phyloP scores from a whole-genome alignment of 2,888 invertebrate species.

The Hemithea aestivaria region DNA sequence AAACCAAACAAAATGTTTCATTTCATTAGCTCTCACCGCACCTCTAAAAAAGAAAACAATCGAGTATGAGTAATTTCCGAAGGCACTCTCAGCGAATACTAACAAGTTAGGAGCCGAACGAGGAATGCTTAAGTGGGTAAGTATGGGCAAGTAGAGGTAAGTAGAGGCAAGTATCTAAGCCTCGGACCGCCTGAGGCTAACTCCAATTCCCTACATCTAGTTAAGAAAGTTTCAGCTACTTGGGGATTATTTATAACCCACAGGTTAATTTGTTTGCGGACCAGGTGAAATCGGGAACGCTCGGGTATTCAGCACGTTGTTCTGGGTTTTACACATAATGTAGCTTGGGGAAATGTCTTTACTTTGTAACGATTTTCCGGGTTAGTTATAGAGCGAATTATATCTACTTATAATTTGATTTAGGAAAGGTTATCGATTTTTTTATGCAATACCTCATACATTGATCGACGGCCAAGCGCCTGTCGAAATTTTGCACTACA shows the following conservation, averaged over 20 bases:
- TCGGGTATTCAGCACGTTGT: conserved; percentile 5
- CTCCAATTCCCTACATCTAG: conserved; percentile 39
- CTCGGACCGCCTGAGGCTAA: conserved; percentile 20
- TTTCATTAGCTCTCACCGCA: conserved; percentile 4
- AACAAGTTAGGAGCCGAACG: conserved; percentile 21
- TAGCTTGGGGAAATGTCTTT: too few species aligned
- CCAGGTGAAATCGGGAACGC: conserved; percentile 26
- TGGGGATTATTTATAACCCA: conserved; percentile 39
- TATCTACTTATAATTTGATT: too few species aligned
- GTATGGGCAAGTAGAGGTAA: conserved; percentile 1
- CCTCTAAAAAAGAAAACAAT: conserved; percentile 24
- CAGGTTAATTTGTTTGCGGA: conserved; percentile 41
- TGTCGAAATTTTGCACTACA: too few species aligned
- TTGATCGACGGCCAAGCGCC: too few species aligned
- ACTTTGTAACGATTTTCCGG: too few species aligned
- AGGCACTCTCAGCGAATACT: conserved; percentile 22
- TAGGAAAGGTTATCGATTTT: too few species aligned
- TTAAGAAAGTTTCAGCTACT: conserved; percentile 38
- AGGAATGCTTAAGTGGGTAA: conserved; percentile 22
- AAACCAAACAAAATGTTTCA: background rate
- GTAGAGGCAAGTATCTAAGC: conserved; percentile 21
- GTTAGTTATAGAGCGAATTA: too few species aligned
- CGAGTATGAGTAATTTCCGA: conserved; percentile 27
- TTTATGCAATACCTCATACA: too few species aligned
- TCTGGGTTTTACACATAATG: too few species aligned